A percentile compares a stretch with the other conserved stretches of the same genome.
phyloP scores from a whole-genome alignment of 2,797 vertebrate genomes.

The Mormyrops boulengeri region DNA sequence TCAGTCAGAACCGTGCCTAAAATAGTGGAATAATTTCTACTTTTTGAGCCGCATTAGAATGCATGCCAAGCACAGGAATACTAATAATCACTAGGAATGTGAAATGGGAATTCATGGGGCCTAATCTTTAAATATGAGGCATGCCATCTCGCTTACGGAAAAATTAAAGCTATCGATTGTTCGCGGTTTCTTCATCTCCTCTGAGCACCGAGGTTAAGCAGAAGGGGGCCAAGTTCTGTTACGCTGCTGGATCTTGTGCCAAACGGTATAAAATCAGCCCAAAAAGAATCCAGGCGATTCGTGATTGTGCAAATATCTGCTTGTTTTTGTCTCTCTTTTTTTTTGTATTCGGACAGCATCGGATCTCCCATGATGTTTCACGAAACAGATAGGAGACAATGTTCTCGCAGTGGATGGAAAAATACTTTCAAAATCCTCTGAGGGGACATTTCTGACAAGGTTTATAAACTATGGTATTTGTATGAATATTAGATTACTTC shows the following conservation, averaged over 20 bases:
- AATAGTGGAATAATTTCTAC: slow-evolving; percentile 51
- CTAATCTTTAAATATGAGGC: slow-evolving; percentile 46
- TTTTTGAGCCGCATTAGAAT: slow-evolving; percentile 52
- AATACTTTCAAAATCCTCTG: not conserved
- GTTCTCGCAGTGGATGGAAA: not conserved
- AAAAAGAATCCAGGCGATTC: not conserved
- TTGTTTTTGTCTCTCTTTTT: slow-evolving; percentile 4
- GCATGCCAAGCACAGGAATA: slow-evolving; percentile 45
- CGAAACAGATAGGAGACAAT: slow-evolving; percentile 2
- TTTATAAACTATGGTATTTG: not conserved
- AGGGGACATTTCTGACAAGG: not conserved
- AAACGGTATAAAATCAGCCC: slow-evolving; percentile 21
- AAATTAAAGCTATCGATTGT: slow-evolving; percentile 31
- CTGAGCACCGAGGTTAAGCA: slow-evolving; percentile 34
- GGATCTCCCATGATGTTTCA: slow-evolving; percentile 18
- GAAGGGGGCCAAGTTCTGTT: slow-evolving; percentile 7
- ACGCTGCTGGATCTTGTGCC: not conserved
- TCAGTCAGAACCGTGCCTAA: slow-evolving; percentile 64
- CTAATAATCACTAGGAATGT: slow-evolving; percentile 61
- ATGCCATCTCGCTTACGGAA: slow-evolving; percentile 40
- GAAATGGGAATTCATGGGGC: slow-evolving; percentile 46
- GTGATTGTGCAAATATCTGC: slow-evolving; percentile 14
- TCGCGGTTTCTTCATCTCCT: slow-evolving; percentile 21
- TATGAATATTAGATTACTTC: not conserved
- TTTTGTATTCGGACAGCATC: not conserved